phyloP scores from a whole-genome alignment of 2,113 vertebrate genomes.

The Sisor rabdophorus region DNA sequence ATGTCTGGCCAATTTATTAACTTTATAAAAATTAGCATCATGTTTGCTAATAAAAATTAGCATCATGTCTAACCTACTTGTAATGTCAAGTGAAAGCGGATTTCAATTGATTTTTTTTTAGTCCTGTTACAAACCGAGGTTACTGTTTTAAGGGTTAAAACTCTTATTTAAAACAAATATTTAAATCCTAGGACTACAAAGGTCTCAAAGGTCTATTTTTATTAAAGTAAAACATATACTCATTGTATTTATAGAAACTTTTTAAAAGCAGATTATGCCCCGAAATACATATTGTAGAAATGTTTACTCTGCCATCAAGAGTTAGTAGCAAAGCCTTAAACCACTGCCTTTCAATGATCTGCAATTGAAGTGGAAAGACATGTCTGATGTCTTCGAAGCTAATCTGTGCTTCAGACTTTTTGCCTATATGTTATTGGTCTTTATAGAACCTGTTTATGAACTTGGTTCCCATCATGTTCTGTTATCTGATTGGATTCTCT shows the following conservation, averaged over 20 bases:
- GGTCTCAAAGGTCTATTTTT: conserved; percentile 44
- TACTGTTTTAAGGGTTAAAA: background rate
- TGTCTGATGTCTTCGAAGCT: background rate
- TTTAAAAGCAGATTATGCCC: conserved; percentile 16
- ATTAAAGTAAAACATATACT: conserved; percentile 23
- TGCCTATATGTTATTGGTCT: conserved; percentile 13
- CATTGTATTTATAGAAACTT: conserved; percentile 43
- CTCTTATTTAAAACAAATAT: conserved; percentile 32
- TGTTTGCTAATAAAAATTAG: conserved; percentile 10
- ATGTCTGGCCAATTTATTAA: conserved; percentile 20
- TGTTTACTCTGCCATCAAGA: conserved; percentile 19
- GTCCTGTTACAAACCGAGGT: conserved; percentile 1
- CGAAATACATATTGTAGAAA: background rate
- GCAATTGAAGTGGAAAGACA: conserved; percentile 3
- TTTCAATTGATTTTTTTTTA: conserved; percentile 9
- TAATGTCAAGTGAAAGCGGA: conserved; percentile 5
- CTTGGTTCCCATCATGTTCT: conserved; percentile 14
- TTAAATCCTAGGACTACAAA: conserved; percentile 27
- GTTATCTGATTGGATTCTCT: conserved; percentile 7
- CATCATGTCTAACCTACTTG: background rate
- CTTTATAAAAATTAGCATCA: background rate
- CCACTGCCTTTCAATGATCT: conserved; percentile 38
- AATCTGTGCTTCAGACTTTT: background rate
- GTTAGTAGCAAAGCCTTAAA: conserved; percentile 8
- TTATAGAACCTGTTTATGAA: conserved; percentile 17